These are phyloP conservation scores for Chiropotes sagulatus DNA, from an alignment of 2,797 vertebrate species.

Conservation along the genomic window DNA sequence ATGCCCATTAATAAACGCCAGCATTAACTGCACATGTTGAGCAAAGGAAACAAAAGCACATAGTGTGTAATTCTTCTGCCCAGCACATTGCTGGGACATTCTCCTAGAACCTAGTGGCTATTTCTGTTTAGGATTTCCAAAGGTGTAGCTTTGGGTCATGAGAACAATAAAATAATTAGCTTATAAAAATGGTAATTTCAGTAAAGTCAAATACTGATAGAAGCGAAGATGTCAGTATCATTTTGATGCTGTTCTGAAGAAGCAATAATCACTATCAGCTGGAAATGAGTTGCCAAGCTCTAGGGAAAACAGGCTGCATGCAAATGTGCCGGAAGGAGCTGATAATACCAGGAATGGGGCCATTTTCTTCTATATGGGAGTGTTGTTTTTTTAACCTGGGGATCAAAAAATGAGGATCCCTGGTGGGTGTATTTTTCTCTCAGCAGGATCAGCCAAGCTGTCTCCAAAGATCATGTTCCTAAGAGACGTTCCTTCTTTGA, in stretches of 20 bases:
- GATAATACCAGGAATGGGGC: neutral
- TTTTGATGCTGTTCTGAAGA: neutral
- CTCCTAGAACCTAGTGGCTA: neutral
- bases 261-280: neutral
- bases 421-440: constrained; percentile 38
- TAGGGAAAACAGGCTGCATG: neutral
- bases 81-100: neutral
- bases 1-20: neutral
- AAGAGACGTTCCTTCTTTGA: constrained; percentile 1
- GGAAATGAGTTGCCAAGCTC: neutral
- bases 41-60: neutral
- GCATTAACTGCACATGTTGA: neutral
- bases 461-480: neutral
- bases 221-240: neutral
- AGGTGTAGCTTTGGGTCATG: neutral
- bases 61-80: neutral
- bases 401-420: neutral
- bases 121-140: neutral
- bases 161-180: neutral
- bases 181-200: neutral
- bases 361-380: neutral
- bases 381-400: constrained; percentile 26
- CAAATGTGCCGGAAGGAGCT: neutral
- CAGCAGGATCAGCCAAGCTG: constrained; percentile 22
- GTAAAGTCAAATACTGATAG: neutral